These are phyloP conservation scores for Arrhopalites spinosus DNA, from an alignment of 2,888 invertebrate species.

Conservation along the genomic window DNA sequence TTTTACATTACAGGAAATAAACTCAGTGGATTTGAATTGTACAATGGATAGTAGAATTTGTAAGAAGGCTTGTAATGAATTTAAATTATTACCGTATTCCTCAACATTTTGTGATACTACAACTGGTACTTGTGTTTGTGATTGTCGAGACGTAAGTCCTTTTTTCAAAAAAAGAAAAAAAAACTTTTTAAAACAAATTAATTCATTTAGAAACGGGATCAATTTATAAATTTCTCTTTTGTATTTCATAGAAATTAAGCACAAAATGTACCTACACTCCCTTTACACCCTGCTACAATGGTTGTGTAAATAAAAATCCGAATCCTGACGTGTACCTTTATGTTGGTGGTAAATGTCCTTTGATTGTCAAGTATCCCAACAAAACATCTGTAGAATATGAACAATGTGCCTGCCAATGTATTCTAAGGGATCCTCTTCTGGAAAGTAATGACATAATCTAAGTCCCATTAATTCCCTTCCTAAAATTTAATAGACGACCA, in stretches of 20 bases:
- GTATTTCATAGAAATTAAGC: background rate
- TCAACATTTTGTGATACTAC: slow-evolving; percentile 51
- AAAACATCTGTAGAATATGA: slow-evolving; percentile 1
- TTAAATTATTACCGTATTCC: slow-evolving; percentile 37
- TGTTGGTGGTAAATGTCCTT: slow-evolving; percentile 47
- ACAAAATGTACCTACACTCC: background rate
- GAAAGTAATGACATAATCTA: background rate
- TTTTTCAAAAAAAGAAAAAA: too few relatives aligned
- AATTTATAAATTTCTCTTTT: background rate
- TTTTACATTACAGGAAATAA: background rate
- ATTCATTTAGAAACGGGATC: background rate
- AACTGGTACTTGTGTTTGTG: slow-evolving; percentile 51
- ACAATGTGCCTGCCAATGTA: slow-evolving; percentile 28
- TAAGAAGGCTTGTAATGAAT: slow-evolving; percentile 44
- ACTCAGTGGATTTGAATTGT: slow-evolving; percentile 1
- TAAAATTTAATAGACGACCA: too few relatives aligned
- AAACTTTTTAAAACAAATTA: background rate
- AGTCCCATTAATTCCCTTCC: too few relatives aligned
- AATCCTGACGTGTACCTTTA: slow-evolving; percentile 53
- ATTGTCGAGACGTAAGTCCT: slow-evolving; percentile 52
- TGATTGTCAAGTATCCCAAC: background rate
- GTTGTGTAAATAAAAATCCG: slow-evolving; percentile 51
- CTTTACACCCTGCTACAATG: slow-evolving; percentile 19
- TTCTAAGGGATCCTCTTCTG: background rate
- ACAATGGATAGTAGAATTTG: slow-evolving; percentile 35